Base-by-base conservation (phyloP, 2,797 vertebrate genomes). In the Hylomyscus alleni region DNA sequence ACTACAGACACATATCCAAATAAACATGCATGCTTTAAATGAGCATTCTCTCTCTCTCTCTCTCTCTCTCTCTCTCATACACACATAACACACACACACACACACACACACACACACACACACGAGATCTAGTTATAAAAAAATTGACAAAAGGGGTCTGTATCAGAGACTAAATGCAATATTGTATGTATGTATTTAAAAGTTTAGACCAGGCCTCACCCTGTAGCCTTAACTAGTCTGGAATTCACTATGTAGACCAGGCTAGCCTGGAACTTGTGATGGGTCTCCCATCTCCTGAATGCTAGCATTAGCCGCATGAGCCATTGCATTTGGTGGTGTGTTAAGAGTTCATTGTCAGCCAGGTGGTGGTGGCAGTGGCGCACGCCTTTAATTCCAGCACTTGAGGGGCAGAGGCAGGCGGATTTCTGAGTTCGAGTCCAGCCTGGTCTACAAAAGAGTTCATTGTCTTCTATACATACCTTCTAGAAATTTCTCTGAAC, bases 61-160 rank as follows among this genome's bases (percentile, higher is more conserved):
- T 31, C 62, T 6, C 62, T 14, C 65, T 31, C 60, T 62, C 60
- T 62, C 60, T 62, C 60, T 29, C 56, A 20, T 19, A 20, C 56
- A 22, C 56, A 22, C 56, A 22, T 19, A 20, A 58, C 60, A 62
- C 60, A 58, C 56, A 22, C 56, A 58, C 56, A 58, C 56, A 58
- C 54, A 56, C 54, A 58, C 56, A 58, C 19, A 58, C 60, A 62
- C 60, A 62, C n/a, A 67, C 13, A 90, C 17, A 83, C 8, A 72
- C 13, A 58, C 2, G 54, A 17, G 67, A 20, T 78, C 29, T 19
- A 56, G 44, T 0, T 47, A 78, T 34, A 84, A 65, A 14, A 44
- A 94, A 50, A 94, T 54, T 58, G 80, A 91, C 75, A 44, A 95
- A 90, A 90, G 76, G 44, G 22, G 58, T 95, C 50, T 92, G 11